A percentile compares a stretch with the other conserved stretches of the same genome.
These are phyloP conservation scores for Allenopithecus nigroviridis DNA, from an alignment of 2,797 vertebrate species.

Conservation along the genomic window DNA sequence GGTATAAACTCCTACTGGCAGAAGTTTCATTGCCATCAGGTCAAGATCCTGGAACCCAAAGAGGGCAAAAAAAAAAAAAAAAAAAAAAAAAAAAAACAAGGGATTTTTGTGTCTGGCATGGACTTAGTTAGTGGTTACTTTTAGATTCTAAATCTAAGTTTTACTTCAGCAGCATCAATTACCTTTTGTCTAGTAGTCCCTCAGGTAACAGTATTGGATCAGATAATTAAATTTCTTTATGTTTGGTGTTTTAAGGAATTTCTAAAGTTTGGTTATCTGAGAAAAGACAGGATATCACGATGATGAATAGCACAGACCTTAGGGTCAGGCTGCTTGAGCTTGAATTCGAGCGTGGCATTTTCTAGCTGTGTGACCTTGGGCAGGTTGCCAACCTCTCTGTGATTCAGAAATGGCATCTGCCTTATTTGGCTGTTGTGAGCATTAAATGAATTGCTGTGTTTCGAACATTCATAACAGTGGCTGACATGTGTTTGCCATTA, in stretches of 20 bases:
- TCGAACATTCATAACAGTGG: neutral
- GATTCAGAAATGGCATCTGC: neutral
- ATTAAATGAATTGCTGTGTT: neutral
- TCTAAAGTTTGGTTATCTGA: slow-evolving; percentile 10
- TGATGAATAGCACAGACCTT: neutral
- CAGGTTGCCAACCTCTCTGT: neutral
- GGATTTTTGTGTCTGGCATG: neutral
- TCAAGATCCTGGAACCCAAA: neutral
- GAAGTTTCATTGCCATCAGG: neutral
- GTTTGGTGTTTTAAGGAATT: neutral
- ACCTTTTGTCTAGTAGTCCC: neutral
- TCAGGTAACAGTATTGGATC: neutral
- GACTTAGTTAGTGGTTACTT: neutral
- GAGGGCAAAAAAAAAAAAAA: neutral
- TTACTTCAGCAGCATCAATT: neutral
- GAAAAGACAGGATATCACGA: neutral
- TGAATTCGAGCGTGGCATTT: neutral
- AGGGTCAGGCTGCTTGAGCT: neutral
- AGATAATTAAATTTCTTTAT: neutral
- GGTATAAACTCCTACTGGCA: neutral
- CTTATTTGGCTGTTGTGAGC: neutral
- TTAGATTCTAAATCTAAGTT: neutral
- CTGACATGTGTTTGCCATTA: neutral
- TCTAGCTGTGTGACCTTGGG: neutral
- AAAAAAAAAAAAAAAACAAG: neutral